Percentiles rank a stretch among this genome's conserved stretches.
Evolutionary conservation across 2,113 vertebrate species (phyloP).

Genomic region (Mormoops blainvillei): DNA sequence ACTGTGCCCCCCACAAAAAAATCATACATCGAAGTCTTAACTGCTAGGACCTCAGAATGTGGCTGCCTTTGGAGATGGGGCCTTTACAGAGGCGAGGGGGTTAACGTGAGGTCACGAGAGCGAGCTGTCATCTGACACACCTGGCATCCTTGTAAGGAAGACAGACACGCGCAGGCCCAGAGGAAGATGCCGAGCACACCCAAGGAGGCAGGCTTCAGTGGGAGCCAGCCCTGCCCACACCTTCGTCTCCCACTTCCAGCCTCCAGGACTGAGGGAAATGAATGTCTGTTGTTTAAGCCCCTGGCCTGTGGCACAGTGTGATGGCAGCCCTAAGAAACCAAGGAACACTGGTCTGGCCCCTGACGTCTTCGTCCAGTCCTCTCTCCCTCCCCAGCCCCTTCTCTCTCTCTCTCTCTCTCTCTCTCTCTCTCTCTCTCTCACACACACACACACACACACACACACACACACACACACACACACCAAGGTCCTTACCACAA

Average conservation of each 20-base stretch:
- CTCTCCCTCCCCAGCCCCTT: neutral
- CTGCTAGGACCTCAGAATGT: neutral
- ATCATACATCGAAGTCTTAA: neutral
- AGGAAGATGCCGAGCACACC: neutral
- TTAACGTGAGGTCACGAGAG: neutral
- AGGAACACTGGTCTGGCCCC: no score
- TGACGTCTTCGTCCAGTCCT: neutral
- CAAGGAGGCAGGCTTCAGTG: no score
- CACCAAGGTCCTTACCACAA: slow-evolving; percentile 38
- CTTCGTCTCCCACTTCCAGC: neutral
- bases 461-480: neutral
- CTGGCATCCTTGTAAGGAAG: neutral
- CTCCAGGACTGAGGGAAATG: neutral
- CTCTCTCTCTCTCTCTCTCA: neutral
- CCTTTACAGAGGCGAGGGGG: neutral
- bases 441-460: neutral
- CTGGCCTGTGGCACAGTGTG: neutral
- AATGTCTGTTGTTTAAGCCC: neutral
- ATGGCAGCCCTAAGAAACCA: neutral
- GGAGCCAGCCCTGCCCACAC: neutral
- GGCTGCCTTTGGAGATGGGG: neutral
- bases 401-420: neutral
- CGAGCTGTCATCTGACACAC: neutral
- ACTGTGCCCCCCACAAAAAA: neutral
- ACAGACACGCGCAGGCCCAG: neutral